Evolutionary conservation across 2,797 vertebrate species (phyloP).

Genomic region (Syndactyla subalaris): DNA sequence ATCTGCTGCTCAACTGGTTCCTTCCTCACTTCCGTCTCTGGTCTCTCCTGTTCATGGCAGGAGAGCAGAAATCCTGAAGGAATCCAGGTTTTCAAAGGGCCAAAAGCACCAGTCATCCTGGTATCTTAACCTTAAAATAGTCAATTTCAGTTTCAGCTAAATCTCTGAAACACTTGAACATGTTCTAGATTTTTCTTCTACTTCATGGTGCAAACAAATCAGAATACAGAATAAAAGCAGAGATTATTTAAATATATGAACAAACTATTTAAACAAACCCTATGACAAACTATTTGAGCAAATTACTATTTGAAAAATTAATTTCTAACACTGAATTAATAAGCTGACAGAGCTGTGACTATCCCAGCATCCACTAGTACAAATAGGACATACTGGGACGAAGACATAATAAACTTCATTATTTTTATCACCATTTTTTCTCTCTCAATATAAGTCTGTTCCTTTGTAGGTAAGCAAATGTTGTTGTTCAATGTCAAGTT

Average conservation of each 20-base stretch:
- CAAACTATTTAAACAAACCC: neutral
- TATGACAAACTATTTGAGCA: neutral
- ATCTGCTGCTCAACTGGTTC: neutral
- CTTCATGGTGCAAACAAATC: neutral
- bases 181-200: neutral
- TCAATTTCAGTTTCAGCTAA: neutral
- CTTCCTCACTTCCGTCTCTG: neutral
- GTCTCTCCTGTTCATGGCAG: neutral
- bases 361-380: neutral
- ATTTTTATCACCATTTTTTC: neutral
- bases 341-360: neutral
- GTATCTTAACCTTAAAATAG: neutral
- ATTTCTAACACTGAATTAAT: neutral
- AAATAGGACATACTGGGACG: neutral
- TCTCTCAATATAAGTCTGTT: neutral
- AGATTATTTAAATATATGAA: neutral
- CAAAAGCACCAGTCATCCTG: neutral
- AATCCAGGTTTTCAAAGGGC: neutral
- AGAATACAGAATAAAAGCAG: neutral
- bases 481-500: neutral
- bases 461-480: neutral
- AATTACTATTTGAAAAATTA: neutral
- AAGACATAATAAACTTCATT: neutral
- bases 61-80: neutral
- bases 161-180: neutral